Conservation (phyloP, 2,113 vertebrate genomes). For the Morone saxatilis region DNA sequence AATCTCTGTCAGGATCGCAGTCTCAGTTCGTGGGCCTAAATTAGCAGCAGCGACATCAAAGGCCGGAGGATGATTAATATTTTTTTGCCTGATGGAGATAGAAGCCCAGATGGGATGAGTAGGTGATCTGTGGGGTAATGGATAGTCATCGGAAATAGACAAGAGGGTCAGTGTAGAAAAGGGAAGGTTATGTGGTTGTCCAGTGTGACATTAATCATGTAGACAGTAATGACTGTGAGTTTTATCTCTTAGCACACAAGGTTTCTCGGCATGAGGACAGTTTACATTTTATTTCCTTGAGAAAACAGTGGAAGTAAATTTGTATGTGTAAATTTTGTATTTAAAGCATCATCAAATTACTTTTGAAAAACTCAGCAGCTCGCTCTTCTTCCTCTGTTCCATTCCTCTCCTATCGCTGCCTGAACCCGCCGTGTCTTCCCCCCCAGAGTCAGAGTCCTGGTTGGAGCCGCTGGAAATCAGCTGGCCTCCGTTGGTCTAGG, state of each 20-base stretch:
- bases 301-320: not conserved
- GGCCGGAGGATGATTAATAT: slow-evolving; percentile 54
- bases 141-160: slow-evolving; percentile 38
- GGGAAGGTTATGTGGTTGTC: slow-evolving; percentile 16
- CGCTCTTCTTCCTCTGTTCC: no score
- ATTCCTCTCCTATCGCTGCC: no score
- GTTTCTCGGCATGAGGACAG: not conserved
- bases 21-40: slow-evolving; percentile 41
- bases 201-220: slow-evolving; percentile 27
- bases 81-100: slow-evolving; percentile 42
- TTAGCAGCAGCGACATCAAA: slow-evolving; percentile 65
- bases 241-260: not conserved
- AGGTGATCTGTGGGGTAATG: slow-evolving; percentile 29
- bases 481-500: no score
- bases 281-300: not conserved
- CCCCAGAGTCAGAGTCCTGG: no score
- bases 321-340: no score
- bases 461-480: no score
- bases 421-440: no score
- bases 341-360: not conserved
- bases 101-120: slow-evolving; percentile 29
- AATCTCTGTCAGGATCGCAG: slow-evolving; percentile 51
- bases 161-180: slow-evolving; percentile 16
- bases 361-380: not conserved
- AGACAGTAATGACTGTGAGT: slow-evolving; percentile 1